A percentile compares a stretch with the other conserved stretches of the same genome.
phyloP scores from a whole-genome alignment of 2,888 invertebrate species.

The Leptinotarsa rubiginosa region DNA sequence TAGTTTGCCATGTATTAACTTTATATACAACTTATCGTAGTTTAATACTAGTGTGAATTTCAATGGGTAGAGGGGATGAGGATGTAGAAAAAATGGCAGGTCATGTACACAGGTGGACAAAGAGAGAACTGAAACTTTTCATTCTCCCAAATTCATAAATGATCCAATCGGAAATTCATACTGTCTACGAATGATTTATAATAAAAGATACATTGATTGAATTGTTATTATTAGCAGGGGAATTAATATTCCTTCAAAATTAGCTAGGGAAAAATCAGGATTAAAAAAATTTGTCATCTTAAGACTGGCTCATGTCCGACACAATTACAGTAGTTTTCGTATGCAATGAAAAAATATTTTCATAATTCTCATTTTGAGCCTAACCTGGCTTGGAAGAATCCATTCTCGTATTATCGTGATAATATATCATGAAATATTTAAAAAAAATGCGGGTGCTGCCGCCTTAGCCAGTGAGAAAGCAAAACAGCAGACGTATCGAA shows the following conservation, averaged over 20 bases:
- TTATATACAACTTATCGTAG: conserved; percentile 61
- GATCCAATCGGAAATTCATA: too few relatives aligned
- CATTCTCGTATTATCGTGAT: too few relatives aligned
- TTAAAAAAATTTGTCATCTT: too few relatives aligned
- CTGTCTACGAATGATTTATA: background rate
- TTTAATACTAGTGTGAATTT: conserved; percentile 41
- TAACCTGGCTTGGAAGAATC: too few relatives aligned
- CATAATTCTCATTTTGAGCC: too few relatives aligned
- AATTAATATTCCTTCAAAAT: background rate
- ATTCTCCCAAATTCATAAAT: conserved; percentile 3
- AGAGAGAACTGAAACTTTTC: conserved; percentile 33
- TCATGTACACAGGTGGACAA: conserved; percentile 48
- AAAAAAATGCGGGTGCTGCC: too few relatives aligned
- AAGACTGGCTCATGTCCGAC: too few relatives aligned
- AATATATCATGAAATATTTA: too few relatives aligned
- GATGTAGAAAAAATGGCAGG: conserved; percentile 48
- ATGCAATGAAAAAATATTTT: too few relatives aligned
- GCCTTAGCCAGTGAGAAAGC: too few relatives aligned
- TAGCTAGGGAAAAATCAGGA: background rate
- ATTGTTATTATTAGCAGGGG: background rate
- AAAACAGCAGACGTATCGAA: too few relatives aligned
- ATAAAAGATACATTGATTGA: background rate
- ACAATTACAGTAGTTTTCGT: too few relatives aligned
- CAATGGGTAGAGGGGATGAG: conserved; percentile 42
- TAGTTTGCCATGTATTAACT: conserved; percentile 59